These are phyloP conservation scores for Peromyscus aztecus DNA, from an alignment of 2,797 vertebrate genomes.

Conservation along the genomic window DNA sequence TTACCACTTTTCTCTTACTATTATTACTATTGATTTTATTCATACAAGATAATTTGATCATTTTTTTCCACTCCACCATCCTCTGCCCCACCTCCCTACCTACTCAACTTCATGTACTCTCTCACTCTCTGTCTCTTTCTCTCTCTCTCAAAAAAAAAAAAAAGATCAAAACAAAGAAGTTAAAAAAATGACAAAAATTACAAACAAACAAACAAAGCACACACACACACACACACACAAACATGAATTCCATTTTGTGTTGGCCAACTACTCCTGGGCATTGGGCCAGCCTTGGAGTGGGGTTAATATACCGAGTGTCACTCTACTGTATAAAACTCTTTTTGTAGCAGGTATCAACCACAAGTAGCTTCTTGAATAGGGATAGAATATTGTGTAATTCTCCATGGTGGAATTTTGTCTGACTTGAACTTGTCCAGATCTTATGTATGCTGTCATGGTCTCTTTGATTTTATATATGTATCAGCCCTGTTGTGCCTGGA, in stretches of 20 bases:
- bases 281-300: not conserved
- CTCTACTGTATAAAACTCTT: not conserved
- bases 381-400: not conserved
- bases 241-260: not conserved
- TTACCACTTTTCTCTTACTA: conserved; percentile 30
- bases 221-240: not conserved
- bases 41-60: not conserved
- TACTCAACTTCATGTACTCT: not conserved
- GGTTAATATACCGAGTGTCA: not conserved
- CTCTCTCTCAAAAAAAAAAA: no score
- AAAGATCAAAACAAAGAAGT: not conserved
- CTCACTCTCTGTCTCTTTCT: not conserved
- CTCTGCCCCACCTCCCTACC: no score
- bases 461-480: not conserved
- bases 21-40: not conserved
- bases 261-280: no score
- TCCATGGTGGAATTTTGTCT: not conserved
- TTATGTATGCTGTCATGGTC: not conserved
- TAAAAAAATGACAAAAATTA: not conserved
- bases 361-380: not conserved
- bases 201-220: not conserved
- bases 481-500: not conserved
- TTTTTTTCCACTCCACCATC: not conserved
- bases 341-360: not conserved
- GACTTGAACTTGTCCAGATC: no score